Evolutionary conservation across 92 coral and sea anemone genomes (phyloP), one percentile per base, ranked within the genome.

Genomic region (Phymanthus crucifer): DNA sequence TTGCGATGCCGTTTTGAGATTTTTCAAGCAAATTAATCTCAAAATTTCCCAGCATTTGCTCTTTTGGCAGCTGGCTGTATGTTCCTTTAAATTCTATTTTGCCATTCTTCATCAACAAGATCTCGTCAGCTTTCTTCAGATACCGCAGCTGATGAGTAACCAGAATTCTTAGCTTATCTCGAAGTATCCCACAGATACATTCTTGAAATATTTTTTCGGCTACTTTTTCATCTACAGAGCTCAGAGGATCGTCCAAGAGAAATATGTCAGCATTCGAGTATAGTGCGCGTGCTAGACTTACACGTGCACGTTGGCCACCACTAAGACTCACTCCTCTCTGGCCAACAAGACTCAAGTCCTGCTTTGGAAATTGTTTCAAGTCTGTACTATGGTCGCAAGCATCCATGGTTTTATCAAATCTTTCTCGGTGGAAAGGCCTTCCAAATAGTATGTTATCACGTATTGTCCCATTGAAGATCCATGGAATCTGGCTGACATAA

Each of bases 301-400:
- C 71, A 66, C 71, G 71, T 27, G 71, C 38, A 27, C 66, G 78
- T 67, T 74, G 78, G 48, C 78, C 78, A 74, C 78, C 78, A 74
- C 78, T 74, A 40, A 74, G 66, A 61, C 78, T 43, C 14, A 52
- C 66, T 23, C 78, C 78, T 16, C 78, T 38, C 23, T 74, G 65
- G 18, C 78, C 78, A 27, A 74, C 48, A 38, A 74, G 32, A 48
- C 65, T 74, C 18, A 48, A 31, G 36, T 74, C 78, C 23, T 67
- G 33, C 48, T 52, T 74, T 14, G 78, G 32, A 47, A 74, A 74
- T 17, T 23, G 66, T 3, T 52, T n/a, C 33, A 74, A 50, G 29
- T 74, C 78, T 12, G 65, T 40, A 2, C 16, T n/a, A 45, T 47
- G 66, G 32, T 52, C 75, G 16, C 56, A 71, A 3, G 16, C 50